Percentiles rank a stretch among this genome's conserved stretches.
Conservation (phyloP, 2,113 vertebrate genomes). For the Tympanuchus pallidicinctus region DNA sequence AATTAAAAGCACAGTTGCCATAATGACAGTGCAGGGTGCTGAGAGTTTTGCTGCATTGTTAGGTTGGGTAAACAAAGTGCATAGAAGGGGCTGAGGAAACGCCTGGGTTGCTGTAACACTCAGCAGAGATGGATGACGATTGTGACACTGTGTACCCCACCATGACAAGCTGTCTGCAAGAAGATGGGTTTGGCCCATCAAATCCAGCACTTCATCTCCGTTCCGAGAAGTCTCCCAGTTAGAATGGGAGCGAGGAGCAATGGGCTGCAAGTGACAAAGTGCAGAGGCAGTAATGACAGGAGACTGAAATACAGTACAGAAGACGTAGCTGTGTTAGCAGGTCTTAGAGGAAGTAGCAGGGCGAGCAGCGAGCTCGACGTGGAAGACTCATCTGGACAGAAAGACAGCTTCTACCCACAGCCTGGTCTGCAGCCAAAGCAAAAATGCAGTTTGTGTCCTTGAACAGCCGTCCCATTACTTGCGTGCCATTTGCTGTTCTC, state of each 20-base stretch:
- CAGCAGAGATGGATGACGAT: neutral
- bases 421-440: slow-evolving; percentile 17
- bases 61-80: neutral
- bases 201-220: neutral
- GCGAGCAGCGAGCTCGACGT: neutral
- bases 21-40: neutral
- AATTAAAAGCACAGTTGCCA: neutral
- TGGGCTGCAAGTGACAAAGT: slow-evolving; percentile 16
- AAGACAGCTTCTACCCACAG: neutral
- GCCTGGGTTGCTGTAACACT: neutral
- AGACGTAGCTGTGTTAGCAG: neutral
- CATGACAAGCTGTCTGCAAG: neutral
- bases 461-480: neutral
- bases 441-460: neutral
- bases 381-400: neutral
- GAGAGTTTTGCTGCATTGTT: neutral
- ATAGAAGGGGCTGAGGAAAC: neutral
- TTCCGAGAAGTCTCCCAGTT: neutral
- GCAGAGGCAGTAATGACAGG: slow-evolving; percentile 25
- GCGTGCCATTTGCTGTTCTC: neutral
- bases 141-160: neutral
- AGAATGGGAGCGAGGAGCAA: neutral
- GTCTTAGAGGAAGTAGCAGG: neutral
- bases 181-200: neutral
- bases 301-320: neutral